Conservation (phyloP, 2,888 invertebrate species). For the Drosophila kokeensis region DNA sequence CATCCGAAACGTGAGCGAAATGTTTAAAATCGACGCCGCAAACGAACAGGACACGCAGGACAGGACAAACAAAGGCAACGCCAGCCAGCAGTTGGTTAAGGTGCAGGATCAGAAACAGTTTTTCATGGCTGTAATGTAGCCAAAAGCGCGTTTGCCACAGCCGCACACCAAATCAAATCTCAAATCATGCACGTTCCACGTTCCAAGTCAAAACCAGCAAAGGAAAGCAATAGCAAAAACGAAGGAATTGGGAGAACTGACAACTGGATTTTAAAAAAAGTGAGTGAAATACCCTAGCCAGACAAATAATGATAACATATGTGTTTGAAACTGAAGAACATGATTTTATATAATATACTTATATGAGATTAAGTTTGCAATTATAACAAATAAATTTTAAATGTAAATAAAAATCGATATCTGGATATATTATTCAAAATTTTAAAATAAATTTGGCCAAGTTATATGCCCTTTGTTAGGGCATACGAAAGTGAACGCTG, state of each 20-base stretch:
- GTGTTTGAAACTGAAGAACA: no score
- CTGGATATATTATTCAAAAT: not conserved
- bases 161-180: constrained; percentile 75
- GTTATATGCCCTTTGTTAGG: not conserved
- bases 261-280: not conserved
- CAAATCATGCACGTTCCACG: constrained; percentile 77
- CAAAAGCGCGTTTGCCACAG: constrained; percentile 60
- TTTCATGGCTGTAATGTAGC: constrained; percentile 71
- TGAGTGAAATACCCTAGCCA: constrained; percentile 22
- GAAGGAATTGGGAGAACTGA: not conserved
- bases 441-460: not conserved
- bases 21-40: constrained; percentile 64
- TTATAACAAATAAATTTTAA: not conserved
- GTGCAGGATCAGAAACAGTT: constrained; percentile 41
- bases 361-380: not conserved
- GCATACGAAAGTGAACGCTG: constrained; percentile 9
- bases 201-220: constrained; percentile 36
- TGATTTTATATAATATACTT: not conserved
- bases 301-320: not conserved
- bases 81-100: constrained; percentile 22
- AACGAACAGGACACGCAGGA: constrained; percentile 46
- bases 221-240: constrained; percentile 22
- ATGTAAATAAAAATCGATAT: not conserved
- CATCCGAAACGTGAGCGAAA: constrained; percentile 83
- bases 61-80: constrained; percentile 30